phyloP scores from a whole-genome alignment of 2,888 invertebrate genomes.

The Drosophila birchii region DNA sequence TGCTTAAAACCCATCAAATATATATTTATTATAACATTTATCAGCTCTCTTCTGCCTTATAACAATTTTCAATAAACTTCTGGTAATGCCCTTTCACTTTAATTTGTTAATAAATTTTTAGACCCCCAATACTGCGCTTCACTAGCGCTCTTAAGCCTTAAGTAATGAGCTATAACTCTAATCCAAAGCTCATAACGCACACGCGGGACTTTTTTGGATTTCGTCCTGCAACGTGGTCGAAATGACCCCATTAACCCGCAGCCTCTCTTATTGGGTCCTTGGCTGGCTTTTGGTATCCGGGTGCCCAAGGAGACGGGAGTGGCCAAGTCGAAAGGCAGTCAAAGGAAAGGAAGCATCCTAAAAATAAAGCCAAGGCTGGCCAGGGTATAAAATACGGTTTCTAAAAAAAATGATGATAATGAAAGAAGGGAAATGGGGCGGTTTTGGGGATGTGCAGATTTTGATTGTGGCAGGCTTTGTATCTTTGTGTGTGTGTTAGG shows the following conservation, averaged over 20 bases:
- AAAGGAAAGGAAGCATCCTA: constrained; percentile 32
- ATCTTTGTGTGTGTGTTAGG: not conserved
- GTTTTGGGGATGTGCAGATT: constrained; percentile 10
- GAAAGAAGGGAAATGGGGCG: constrained; percentile 22
- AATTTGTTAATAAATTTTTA: constrained; percentile 34
- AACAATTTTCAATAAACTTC: constrained; percentile 4
- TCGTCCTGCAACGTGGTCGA: constrained; percentile 40
- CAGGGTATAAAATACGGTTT: constrained; percentile 58
- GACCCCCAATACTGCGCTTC: constrained; percentile 14
- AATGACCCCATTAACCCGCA: constrained; percentile 56
- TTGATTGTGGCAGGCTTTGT: constrained; percentile 15
- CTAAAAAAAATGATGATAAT: constrained; percentile 46
- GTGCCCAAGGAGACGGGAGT: constrained; percentile 1
- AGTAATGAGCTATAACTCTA: constrained; percentile 29
- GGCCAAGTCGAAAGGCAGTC: constrained; percentile 39
- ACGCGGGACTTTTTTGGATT: constrained; percentile 34
- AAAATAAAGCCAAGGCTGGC: constrained; percentile 53
- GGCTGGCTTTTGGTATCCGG: constrained; percentile 10
- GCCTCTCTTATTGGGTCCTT: constrained; percentile 23
- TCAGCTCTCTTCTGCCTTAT: not conserved
- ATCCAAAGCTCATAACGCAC: constrained; percentile 39
- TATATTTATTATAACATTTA: not conserved
- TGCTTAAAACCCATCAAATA: not conserved
- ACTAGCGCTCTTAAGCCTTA: constrained; percentile 25
- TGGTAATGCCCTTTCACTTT: not conserved